Evolutionary conservation across 2,113 vertebrate genomes (phyloP).

Genomic region (Archocentrus centrarchus): DNA sequence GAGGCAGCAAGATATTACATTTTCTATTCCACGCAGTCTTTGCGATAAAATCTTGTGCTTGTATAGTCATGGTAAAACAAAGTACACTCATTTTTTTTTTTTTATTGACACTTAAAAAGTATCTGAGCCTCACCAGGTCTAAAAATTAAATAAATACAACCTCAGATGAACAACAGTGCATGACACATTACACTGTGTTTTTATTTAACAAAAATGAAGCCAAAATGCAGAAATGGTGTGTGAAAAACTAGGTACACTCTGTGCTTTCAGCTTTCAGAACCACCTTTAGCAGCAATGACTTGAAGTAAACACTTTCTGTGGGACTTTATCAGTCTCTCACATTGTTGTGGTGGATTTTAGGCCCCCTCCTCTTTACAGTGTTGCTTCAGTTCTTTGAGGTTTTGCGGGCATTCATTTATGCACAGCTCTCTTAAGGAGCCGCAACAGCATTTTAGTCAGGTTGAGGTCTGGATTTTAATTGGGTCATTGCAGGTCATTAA

Average conservation of each 20-base stretch:
- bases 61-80: neutral
- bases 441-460: too few relatives aligned
- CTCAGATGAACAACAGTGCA: conserved; percentile 2
- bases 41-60: neutral
- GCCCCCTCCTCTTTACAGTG: neutral
- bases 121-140: neutral
- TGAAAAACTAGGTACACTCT: neutral
- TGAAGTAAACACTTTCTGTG: neutral
- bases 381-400: neutral
- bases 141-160: neutral
- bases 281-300: neutral
- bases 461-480: too few relatives aligned
- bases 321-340: neutral
- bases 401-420: neutral
- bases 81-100: neutral
- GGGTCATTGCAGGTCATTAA: too few relatives aligned
- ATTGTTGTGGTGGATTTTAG: neutral
- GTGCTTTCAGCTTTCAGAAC: neutral
- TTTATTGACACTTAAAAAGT: neutral
- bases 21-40: neutral
- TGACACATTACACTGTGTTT: neutral
- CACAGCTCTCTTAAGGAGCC: too few relatives aligned
- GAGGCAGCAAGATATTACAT: neutral
- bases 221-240: too few relatives aligned
- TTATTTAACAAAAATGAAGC: neutral